phyloP scores from a whole-genome alignment of 2,797 vertebrate genomes.

The Benthosema pterotum region DNA sequence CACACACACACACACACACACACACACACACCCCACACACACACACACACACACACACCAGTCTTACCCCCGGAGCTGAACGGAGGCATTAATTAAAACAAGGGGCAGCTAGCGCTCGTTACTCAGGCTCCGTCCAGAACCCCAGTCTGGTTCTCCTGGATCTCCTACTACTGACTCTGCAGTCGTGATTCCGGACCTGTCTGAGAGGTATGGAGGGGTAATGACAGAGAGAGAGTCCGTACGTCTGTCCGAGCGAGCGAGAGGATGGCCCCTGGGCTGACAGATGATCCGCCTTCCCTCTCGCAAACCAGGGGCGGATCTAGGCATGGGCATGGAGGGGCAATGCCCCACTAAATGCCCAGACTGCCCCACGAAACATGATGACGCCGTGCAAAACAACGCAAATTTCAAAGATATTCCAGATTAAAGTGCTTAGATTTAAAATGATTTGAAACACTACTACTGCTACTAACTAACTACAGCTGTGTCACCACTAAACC shows the following conservation, averaged over 20 bases:
- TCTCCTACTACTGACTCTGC: conserved; percentile 60
- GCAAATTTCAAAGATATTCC: too few species aligned
- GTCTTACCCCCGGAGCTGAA: conserved; percentile 14
- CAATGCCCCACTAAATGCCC: too few species aligned
- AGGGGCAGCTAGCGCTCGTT: conserved; percentile 67
- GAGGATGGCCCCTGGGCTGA: conserved; percentile 63
- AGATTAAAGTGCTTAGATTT: too few species aligned
- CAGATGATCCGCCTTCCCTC: conserved; percentile 71
- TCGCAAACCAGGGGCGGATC: too few species aligned
- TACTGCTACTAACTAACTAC: too few species aligned
- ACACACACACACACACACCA: conserved; percentile 15
- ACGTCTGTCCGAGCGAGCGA: conserved; percentile 64
- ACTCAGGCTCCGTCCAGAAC: conserved; percentile 50
- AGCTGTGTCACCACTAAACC: too few species aligned
- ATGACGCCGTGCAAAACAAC: too few species aligned
- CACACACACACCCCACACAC: conserved; percentile 15
- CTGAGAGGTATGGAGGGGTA: conserved; percentile 60
- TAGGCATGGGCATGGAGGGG: too few species aligned
- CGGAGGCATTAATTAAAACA: conserved; percentile 77
- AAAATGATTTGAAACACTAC: too few species aligned
- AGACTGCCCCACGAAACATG: too few species aligned
- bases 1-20: conserved; percentile 26
- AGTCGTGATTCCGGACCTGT: conserved; percentile 66
- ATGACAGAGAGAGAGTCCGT: conserved; percentile 73
- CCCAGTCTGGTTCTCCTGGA: conserved; percentile 55